Evolutionary conservation across 2,888 invertebrate species (phyloP).

Genomic region (Phrixothrix hirtus): DNA sequence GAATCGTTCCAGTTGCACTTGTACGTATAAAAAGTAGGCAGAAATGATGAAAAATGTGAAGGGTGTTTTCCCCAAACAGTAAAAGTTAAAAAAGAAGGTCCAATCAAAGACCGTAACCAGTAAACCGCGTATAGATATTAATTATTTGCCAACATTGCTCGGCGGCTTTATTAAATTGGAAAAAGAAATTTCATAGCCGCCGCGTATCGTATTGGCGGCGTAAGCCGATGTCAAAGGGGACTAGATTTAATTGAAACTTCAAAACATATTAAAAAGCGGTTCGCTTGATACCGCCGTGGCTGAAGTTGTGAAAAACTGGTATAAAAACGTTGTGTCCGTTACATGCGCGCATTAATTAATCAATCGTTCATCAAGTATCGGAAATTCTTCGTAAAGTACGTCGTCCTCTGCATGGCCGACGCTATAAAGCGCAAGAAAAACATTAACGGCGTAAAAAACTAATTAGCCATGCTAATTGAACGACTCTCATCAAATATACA

Average conservation of each 20-base stretch:
- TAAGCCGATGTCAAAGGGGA: conserved; percentile 48
- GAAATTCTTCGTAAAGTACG: not conserved
- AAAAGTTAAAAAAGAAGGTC: conserved; percentile 14
- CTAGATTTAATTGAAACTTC: conserved; percentile 51
- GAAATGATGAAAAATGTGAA: not conserved
- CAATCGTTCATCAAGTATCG: not conserved
- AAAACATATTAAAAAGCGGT: conserved; percentile 47
- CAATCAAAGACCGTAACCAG: conserved; percentile 23
- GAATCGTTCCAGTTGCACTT: not conserved
- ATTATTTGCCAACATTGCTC: conserved; percentile 47
- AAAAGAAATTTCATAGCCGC: conserved; percentile 50
- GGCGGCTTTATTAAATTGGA: conserved; percentile 50
- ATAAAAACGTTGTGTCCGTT: conserved; percentile 15
- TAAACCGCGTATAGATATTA: conserved; percentile 40
- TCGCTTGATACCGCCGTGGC: conserved; percentile 22
- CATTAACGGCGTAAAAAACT: conserved; percentile 34
- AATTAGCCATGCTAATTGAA: conserved; percentile 48
- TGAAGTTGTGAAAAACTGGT: conserved; percentile 18
- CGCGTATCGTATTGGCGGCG: conserved; percentile 44
- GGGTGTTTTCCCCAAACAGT: not conserved
- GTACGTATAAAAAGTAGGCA: not conserved
- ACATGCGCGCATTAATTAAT: not conserved
- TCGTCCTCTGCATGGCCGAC: no score
- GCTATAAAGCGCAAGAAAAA: conserved; percentile 19
- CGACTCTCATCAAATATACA: conserved; percentile 51